Evolutionary conservation across 2,888 invertebrate species (phyloP).

Genomic region (Nemoura dubitans): DNA sequence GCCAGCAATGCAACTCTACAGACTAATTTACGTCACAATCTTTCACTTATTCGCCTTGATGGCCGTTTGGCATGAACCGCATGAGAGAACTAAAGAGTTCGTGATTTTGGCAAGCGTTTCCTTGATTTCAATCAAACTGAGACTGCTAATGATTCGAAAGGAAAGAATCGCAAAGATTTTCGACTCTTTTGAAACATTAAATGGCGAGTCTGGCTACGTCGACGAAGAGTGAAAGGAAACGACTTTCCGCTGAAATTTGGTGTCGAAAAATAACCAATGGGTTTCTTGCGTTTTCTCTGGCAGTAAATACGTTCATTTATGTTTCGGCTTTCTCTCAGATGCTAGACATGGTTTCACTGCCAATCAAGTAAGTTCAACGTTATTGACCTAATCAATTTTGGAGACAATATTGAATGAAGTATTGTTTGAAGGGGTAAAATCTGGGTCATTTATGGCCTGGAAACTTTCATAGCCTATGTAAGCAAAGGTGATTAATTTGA

Average conservation of each 20-base stretch:
- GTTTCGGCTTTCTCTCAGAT: no score
- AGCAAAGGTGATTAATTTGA: no score
- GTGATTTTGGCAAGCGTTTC: not conserved
- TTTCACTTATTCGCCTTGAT: not conserved
- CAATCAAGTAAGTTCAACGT: no score
- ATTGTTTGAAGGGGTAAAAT: no score
- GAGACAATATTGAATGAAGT: no score
- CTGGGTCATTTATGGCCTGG: no score
- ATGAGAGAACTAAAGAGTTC: not conserved
- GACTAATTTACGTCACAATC: not conserved
- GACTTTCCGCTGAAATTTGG: not conserved
- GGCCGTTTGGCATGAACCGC: not conserved
- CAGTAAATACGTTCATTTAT: no score
- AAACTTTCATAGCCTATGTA: no score
- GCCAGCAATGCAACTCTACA: not conserved
- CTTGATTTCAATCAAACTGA: not conserved
- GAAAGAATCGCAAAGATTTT: not conserved
- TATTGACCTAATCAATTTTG: no score
- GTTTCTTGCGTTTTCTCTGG: no score
- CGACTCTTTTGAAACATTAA: not conserved
- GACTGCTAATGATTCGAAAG: not conserved
- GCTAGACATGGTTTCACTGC: no score
- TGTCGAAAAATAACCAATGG: not conserved
- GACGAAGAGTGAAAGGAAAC: not conserved
- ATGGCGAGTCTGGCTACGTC: not conserved